A percentile compares a stretch with the other conserved stretches of the same genome.
These are phyloP conservation scores for Psilanteris sp. DNA, from an alignment of 1,140 invertebrate species.

Conservation along the genomic window DNA sequence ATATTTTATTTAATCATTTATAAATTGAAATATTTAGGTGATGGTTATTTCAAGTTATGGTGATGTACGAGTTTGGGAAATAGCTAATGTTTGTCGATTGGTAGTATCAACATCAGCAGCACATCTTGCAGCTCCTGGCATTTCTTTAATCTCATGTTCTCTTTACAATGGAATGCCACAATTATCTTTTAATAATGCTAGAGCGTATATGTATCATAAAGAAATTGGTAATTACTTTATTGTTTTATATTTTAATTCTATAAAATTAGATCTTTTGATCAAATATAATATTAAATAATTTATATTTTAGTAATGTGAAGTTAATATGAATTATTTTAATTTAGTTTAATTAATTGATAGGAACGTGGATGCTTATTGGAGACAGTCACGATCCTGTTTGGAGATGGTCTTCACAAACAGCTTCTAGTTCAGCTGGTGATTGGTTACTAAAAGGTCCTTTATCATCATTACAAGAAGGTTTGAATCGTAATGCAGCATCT, in stretches of 20 bases:
- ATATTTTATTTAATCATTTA: too few species aligned
- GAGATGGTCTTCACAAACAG: conserved; percentile 75
- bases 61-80: conserved; percentile 78
- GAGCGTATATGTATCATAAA: conserved; percentile 77
- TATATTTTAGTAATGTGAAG: too few species aligned
- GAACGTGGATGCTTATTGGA: conserved; percentile 79
- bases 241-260: not conserved
- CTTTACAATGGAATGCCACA: conserved; percentile 77
- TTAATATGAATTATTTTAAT: too few species aligned
- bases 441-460: conserved; percentile 72
- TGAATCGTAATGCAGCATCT: conserved; percentile 70
- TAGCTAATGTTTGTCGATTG: conserved; percentile 71
- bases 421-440: conserved; percentile 67
- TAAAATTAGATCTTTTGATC: too few species aligned
- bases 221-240: conserved; percentile 72
- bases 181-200: conserved; percentile 75
- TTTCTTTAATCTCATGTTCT: conserved; percentile 71
- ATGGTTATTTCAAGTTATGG: conserved; percentile 78
- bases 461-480: conserved; percentile 73
- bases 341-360: conserved; percentile 59
- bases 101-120: conserved; percentile 75
- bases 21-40: too few species aligned
- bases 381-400: conserved; percentile 79
- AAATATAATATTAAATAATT: too few species aligned
- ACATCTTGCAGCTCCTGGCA: conserved; percentile 74